Conservation (phyloP, 2,113 vertebrate genomes). For the Mobula hypostoma region DNA sequence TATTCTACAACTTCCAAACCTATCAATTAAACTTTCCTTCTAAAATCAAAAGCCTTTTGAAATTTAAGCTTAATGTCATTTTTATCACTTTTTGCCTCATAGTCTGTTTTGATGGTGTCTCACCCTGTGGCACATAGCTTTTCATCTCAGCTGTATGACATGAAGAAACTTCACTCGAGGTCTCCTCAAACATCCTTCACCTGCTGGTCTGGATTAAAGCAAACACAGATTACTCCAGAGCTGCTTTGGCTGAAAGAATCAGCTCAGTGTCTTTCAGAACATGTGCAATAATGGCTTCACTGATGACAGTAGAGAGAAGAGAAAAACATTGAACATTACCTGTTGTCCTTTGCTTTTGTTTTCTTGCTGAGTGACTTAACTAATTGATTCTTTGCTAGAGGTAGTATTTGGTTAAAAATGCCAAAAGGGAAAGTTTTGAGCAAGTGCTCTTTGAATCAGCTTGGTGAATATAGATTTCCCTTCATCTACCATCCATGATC, state of each 20-base stretch:
- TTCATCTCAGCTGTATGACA: background rate
- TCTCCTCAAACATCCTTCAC: background rate
- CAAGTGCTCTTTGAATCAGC: too few relatives aligned
- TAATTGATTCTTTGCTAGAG: background rate
- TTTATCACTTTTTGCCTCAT: background rate
- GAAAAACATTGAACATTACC: background rate
- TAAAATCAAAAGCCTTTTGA: conserved; percentile 12
- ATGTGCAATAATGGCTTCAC: background rate
- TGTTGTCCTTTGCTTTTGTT: too few relatives aligned
- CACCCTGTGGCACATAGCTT: background rate
- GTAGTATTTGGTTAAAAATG: background rate
- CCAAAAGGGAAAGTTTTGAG: too few relatives aligned
- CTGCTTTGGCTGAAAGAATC: background rate
- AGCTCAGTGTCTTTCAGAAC: background rate
- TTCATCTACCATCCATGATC: too few relatives aligned
- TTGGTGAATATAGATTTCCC: too few relatives aligned
- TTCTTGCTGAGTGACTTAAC: background rate
- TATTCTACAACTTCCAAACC: background rate
- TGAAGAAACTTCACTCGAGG: background rate
- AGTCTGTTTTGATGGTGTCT: background rate
- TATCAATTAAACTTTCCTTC: background rate
- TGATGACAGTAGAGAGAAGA: background rate
- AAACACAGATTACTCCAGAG: background rate
- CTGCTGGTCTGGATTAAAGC: background rate
- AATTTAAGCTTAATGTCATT: background rate